These are phyloP conservation scores for Drosophila mettleri DNA, from an alignment of 2,888 invertebrate species.

Conservation along the genomic window DNA sequence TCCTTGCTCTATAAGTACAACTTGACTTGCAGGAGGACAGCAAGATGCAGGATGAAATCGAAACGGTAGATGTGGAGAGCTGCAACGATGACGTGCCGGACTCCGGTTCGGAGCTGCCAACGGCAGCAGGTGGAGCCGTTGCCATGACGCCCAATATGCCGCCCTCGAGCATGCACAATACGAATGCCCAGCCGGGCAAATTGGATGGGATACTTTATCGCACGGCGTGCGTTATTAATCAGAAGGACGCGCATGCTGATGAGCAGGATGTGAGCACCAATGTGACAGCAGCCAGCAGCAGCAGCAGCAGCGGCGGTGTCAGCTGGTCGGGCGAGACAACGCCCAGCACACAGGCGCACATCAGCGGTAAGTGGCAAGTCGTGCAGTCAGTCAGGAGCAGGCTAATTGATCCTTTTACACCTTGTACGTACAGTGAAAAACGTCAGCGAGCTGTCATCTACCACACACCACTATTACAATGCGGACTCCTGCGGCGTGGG, in stretches of 20 bases:
- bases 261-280: constrained; percentile 83
- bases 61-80: constrained; percentile 89
- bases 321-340: constrained; percentile 64
- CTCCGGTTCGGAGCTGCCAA: constrained; percentile 82
- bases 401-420: constrained; percentile 15
- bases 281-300: constrained; percentile 71
- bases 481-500: constrained; percentile 83
- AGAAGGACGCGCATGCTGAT: constrained; percentile 76
- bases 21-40: constrained; percentile 67
- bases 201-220: constrained; percentile 84
- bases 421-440: constrained; percentile 78
- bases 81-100: constrained; percentile 85
- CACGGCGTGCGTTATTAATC: constrained; percentile 83
- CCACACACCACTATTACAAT: constrained; percentile 84
- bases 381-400: not conserved
- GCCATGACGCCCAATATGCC: constrained; percentile 25
- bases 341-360: constrained; percentile 76
- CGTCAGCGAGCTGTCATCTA: constrained; percentile 84
- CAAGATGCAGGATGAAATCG: constrained; percentile 87
- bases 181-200: constrained; percentile 82
- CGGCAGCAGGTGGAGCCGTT: constrained; percentile 18
- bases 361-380: constrained; percentile 72
- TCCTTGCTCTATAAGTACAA: not conserved
- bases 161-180: constrained; percentile 76
- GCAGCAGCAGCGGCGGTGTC: constrained; percentile 45